Evolutionary conservation across 1,140 invertebrate species (phyloP).

Genomic region (Tyrophagus putrescentiae): DNA sequence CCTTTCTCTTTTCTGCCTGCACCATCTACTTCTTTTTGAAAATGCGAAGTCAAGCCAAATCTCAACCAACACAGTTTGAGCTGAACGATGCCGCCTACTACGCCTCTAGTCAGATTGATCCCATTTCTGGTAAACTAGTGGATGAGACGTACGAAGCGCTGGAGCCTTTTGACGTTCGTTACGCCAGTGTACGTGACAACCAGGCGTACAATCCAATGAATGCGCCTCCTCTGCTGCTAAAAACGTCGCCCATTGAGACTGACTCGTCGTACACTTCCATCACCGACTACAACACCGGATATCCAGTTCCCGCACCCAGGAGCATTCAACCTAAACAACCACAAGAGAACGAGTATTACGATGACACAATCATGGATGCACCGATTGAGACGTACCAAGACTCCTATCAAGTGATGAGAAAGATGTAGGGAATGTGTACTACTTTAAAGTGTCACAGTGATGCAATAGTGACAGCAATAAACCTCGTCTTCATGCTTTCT

Average conservation of each 20-base stretch:
- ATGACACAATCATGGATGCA: background rate
- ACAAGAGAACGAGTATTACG: background rate
- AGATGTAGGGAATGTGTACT: too few species aligned
- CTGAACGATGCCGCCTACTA: background rate
- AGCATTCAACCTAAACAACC: background rate
- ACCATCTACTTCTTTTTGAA: constrained; percentile 8
- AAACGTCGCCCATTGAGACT: background rate
- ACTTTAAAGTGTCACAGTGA: too few species aligned
- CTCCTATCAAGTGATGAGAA: too few species aligned
- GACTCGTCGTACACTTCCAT: background rate
- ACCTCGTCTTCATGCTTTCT: too few species aligned
- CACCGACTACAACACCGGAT: background rate
- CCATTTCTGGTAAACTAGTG: background rate
- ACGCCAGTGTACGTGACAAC: background rate
- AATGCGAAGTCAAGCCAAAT: background rate
- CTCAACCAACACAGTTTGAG: background rate
- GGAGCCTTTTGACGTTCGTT: constrained; percentile 1
- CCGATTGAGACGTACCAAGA: too few species aligned
- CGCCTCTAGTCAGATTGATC: background rate
- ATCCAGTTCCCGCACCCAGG: background rate
- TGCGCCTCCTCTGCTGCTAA: background rate
- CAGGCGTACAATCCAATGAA: background rate
- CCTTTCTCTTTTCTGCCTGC: background rate
- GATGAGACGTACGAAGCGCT: background rate
- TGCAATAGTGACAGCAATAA: too few species aligned